These are phyloP conservation scores for Adelosebastes latens DNA, from an alignment of 2,797 vertebrate genomes.

Conservation along the genomic window DNA sequence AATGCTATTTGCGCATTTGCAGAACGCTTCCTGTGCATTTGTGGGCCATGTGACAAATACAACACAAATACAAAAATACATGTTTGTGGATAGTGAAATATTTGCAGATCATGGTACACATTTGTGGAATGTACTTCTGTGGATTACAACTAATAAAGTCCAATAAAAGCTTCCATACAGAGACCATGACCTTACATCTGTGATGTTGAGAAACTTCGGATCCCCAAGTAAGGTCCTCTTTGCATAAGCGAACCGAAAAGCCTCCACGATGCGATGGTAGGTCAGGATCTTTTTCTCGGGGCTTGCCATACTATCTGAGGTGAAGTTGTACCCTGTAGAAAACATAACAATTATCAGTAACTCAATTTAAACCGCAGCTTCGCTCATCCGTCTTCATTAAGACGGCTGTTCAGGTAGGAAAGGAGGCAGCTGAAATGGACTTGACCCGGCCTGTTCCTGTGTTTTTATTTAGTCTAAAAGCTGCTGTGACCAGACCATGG, in stretches of 20 bases:
- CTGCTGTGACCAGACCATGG: slow-evolving; percentile 8
- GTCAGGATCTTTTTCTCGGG: slow-evolving; percentile 85
- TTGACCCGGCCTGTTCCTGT: slow-evolving; percentile 4
- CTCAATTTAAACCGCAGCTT: not conserved
- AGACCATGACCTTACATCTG: slow-evolving; percentile 77
- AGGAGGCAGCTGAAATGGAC: slow-evolving; percentile 13
- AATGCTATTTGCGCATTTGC: no score
- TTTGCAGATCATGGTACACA: no score
- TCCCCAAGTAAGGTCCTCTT: slow-evolving; percentile 94
- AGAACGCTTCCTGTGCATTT: no score
- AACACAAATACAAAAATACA: no score
- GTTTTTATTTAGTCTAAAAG: slow-evolving; percentile 45
- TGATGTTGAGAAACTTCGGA: slow-evolving; percentile 85
- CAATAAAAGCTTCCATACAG: no score
- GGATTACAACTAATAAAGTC: no score
- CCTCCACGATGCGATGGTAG: slow-evolving; percentile 93
- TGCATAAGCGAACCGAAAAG: slow-evolving; percentile 94
- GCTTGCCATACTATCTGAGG: slow-evolving; percentile 79
- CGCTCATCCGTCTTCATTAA: not conserved
- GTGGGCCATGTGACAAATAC: no score
- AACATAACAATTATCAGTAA: not conserved
- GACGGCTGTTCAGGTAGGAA: not conserved
- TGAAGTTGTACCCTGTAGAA: slow-evolving; percentile 89
- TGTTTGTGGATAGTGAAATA: no score
- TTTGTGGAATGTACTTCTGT: no score